These are phyloP conservation scores for Saccostrea glomerata DNA, from an alignment of 1,140 invertebrate genomes.

Conservation along the genomic window DNA sequence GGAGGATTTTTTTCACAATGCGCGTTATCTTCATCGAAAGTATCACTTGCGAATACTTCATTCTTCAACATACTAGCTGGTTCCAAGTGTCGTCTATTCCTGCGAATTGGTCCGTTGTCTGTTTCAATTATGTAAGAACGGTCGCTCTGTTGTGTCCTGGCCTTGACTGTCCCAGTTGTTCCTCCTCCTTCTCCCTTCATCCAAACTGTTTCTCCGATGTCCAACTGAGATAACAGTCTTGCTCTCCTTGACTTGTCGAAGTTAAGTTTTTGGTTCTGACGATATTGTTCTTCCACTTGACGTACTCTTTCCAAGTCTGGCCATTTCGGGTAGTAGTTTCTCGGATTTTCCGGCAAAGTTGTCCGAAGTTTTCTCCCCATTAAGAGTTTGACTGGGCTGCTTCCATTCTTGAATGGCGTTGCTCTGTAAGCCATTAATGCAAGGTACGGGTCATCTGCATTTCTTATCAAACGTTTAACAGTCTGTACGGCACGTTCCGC, in stretches of 20 bases:
- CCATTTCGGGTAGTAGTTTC: not conserved
- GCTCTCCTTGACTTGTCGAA: slow-evolving; percentile 12
- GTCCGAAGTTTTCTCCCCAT: slow-evolving; percentile 13
- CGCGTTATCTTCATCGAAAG: too few relatives aligned
- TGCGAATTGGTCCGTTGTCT: too few relatives aligned
- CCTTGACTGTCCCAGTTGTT: too few relatives aligned
- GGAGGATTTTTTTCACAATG: too few relatives aligned
- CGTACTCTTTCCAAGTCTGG: too few relatives aligned
- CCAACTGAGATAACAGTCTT: not conserved
- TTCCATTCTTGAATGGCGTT: slow-evolving; percentile 12
- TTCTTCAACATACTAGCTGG: too few relatives aligned
- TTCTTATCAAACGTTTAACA: too few relatives aligned
- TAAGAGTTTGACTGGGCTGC: not conserved
- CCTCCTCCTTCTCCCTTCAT: not conserved
- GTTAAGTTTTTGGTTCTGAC: slow-evolving; percentile 19
- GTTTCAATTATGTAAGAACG: too few relatives aligned
- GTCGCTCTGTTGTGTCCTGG: too few relatives aligned
- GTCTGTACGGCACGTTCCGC: too few relatives aligned
- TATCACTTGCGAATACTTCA: too few relatives aligned
- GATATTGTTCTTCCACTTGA: slow-evolving; percentile 38
- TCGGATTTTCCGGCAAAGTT: not conserved
- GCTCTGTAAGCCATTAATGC: slow-evolving; percentile 19
- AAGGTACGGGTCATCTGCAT: slow-evolving; percentile 31
- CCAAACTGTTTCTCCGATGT: slow-evolving; percentile 14
- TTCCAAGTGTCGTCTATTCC: too few relatives aligned